Percentiles rank a stretch among this genome's conserved stretches.
These are phyloP conservation scores for Lysandra bellargus DNA, from an alignment of 2,888 invertebrate species.

Conservation along the genomic window DNA sequence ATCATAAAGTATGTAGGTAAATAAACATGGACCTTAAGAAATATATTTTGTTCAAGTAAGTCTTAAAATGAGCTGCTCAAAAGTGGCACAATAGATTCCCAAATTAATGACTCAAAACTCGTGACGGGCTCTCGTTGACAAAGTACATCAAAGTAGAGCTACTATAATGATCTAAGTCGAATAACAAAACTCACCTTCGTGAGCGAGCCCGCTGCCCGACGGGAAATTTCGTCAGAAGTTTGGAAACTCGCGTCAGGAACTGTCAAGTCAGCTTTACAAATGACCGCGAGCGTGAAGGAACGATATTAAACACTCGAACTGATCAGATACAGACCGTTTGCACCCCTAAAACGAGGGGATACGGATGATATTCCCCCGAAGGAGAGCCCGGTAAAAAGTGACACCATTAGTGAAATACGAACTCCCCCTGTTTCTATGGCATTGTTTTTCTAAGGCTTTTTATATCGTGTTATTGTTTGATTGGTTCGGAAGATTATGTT, in stretches of 20 bases:
- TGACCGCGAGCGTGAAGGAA: slow-evolving; percentile 64
- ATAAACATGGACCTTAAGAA: no score
- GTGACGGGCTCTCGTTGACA: not conserved
- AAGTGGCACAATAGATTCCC: not conserved
- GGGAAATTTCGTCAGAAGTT: not conserved
- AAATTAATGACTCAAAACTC: not conserved
- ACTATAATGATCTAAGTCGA: slow-evolving; percentile 15
- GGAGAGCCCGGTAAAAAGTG: not conserved
- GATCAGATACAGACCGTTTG: not conserved
- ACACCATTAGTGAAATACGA: slow-evolving; percentile 20
- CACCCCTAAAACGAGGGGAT: not conserved
- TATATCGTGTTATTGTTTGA: not conserved
- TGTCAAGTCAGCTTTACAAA: slow-evolving; percentile 65
- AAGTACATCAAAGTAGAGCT: slow-evolving; percentile 8
- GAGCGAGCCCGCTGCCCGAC: not conserved
- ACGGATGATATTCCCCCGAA: not conserved
- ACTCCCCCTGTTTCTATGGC: not conserved
- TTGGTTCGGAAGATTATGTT: not conserved
- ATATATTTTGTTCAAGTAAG: no score
- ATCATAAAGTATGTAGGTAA: no score
- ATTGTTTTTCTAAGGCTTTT: not conserved
- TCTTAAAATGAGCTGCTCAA: no score
- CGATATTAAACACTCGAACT: slow-evolving; percentile 51
- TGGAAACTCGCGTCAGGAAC: slow-evolving; percentile 41
- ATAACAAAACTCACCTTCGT: slow-evolving; percentile 10